Percentiles rank a stretch among this genome's conserved stretches.
phyloP scores from a whole-genome alignment of 2,113 vertebrate species.

The Abramis brama region DNA sequence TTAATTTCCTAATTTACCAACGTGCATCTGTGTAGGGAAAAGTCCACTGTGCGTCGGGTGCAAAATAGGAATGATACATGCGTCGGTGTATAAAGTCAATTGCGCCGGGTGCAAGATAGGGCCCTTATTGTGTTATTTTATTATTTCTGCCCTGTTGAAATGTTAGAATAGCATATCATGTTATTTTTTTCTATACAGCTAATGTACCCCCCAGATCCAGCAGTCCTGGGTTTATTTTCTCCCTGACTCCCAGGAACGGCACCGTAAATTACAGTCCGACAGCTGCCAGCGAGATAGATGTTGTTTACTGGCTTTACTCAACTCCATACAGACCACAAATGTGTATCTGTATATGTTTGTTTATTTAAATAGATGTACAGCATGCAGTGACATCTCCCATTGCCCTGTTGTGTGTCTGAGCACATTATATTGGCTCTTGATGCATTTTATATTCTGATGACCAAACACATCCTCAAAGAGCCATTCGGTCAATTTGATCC shows the following conservation, averaged over 20 bases:
- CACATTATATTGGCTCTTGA: neutral
- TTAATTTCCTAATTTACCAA: too few species aligned
- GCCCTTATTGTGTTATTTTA: neutral
- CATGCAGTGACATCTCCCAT: neutral
- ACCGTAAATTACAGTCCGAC: neutral
- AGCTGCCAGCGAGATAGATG: neutral
- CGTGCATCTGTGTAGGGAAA: too few species aligned
- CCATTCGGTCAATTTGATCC: constrained; percentile 17
- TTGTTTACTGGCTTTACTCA: neutral
- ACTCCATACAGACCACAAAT: neutral
- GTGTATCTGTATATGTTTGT: neutral
- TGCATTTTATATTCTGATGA: constrained; percentile 40
- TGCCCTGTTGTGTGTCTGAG: neutral
- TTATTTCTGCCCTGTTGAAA: neutral
- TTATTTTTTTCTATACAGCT: neutral
- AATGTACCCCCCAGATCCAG: neutral
- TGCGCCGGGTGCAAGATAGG: too few species aligned
- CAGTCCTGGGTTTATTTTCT: neutral
- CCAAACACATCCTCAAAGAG: constrained; percentile 11
- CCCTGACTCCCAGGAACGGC: neutral
- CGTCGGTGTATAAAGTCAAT: too few species aligned
- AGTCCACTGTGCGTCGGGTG: too few species aligned
- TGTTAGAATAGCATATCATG: neutral
- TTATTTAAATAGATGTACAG: neutral
- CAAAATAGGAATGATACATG: too few species aligned